These are phyloP conservation scores for Tenthredo scrophulariae DNA, from an alignment of 2,888 invertebrate genomes.

Conservation along the genomic window DNA sequence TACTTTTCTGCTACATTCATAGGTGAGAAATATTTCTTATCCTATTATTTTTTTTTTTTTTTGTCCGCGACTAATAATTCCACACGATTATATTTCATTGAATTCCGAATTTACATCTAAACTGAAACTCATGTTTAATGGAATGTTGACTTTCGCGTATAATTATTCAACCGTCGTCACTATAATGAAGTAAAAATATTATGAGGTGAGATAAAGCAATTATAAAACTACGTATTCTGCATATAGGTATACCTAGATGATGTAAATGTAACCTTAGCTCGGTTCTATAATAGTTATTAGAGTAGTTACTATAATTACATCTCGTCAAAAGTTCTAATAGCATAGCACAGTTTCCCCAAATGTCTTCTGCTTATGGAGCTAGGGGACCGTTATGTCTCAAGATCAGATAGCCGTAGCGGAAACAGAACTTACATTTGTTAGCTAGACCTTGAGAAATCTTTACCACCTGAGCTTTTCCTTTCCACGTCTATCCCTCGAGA, in stretches of 20 bases:
- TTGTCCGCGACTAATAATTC: background rate
- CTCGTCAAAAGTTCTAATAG: slow-evolving; percentile 1
- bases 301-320: slow-evolving; percentile 26
- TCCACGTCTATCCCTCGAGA: slow-evolving; percentile 22
- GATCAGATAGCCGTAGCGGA: slow-evolving; percentile 20
- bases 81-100: background rate
- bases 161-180: background rate
- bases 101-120: background rate
- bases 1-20: background rate
- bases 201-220: background rate
- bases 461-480: slow-evolving; percentile 30
- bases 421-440: slow-evolving; percentile 19
- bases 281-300: background rate
- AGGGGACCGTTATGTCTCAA: background rate
- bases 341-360: background rate
- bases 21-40: background rate
- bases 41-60: background rate
- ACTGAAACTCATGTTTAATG: background rate
- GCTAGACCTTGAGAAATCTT: slow-evolving; percentile 32
- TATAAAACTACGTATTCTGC: background rate
- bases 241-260: background rate
- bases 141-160: background rate
- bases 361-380: background rate
- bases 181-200: background rate
- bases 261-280: background rate